These are phyloP conservation scores for Crocuta crocuta DNA, from an alignment of 2,113 vertebrate genomes.

Conservation along the genomic window DNA sequence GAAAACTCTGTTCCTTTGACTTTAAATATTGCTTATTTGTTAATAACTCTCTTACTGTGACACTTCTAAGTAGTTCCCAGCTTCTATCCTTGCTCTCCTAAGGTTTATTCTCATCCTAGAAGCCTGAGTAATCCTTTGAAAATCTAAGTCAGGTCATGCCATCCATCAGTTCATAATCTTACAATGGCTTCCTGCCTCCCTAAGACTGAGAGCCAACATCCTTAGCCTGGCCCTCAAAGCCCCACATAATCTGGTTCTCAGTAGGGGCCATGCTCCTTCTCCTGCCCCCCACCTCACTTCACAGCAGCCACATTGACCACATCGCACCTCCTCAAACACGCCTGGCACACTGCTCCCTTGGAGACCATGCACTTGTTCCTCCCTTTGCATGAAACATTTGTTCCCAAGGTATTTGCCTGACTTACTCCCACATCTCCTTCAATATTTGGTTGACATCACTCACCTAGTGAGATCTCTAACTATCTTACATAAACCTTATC, in stretches of 20 bases:
- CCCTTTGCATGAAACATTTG: background rate
- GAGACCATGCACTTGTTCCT: background rate
- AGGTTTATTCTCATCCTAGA: background rate
- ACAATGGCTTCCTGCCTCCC: background rate
- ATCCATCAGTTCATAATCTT: background rate
- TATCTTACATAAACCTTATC: background rate
- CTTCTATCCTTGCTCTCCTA: background rate
- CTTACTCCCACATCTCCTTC: background rate
- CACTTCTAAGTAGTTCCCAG: background rate
- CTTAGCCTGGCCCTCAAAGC: too few relatives aligned
- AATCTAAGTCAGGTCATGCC: background rate
- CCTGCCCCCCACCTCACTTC: background rate
- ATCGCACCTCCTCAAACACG: background rate
- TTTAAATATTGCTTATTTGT: background rate
- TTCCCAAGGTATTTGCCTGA: background rate
- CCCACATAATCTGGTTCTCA: background rate
- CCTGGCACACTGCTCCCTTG: background rate
- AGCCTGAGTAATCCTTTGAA: background rate
- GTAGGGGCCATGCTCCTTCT: background rate
- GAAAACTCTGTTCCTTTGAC: background rate
- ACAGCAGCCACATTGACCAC: background rate
- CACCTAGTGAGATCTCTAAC: background rate
- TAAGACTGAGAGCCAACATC: background rate
- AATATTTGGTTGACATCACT: background rate
- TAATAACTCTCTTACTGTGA: background rate